phyloP scores from a whole-genome alignment of 2,113 vertebrate genomes.

The Charadrius vociferus region DNA sequence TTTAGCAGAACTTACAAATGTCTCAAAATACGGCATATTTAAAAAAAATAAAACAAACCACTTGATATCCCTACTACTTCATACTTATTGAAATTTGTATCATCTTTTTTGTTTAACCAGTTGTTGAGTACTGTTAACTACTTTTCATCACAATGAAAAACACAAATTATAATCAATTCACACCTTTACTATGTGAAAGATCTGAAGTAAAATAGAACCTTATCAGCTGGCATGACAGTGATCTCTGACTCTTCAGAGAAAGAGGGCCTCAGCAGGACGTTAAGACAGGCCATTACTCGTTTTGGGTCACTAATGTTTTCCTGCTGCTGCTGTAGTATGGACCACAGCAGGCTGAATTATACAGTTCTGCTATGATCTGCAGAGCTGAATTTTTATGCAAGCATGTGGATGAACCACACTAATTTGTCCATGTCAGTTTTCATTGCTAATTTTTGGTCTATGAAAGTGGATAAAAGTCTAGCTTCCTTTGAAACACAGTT shows the following conservation, averaged over 20 bases:
- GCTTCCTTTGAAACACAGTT: neutral
- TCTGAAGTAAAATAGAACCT: neutral
- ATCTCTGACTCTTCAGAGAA: neutral
- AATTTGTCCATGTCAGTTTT: neutral
- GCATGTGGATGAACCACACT: neutral
- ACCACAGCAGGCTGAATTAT: neutral
- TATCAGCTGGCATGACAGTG: neutral
- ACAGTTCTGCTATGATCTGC: neutral
- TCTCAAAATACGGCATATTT: neutral
- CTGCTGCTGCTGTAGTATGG: neutral
- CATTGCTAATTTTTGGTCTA: neutral
- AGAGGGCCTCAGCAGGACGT: neutral
- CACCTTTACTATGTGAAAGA: neutral
- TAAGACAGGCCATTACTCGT: neutral
- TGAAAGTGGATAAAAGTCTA: neutral
- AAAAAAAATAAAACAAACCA: too few species aligned
- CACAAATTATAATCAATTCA: neutral
- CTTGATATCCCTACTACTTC: neutral
- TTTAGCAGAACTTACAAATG: neutral
- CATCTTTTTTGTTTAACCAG: neutral
- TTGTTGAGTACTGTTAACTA: neutral
- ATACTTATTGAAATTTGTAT: neutral
- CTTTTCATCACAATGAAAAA: neutral
- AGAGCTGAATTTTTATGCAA: neutral
- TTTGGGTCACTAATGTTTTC: neutral